Base-by-base conservation (phyloP, 1,140 invertebrate species). In the Drosophila albomicans region DNA sequence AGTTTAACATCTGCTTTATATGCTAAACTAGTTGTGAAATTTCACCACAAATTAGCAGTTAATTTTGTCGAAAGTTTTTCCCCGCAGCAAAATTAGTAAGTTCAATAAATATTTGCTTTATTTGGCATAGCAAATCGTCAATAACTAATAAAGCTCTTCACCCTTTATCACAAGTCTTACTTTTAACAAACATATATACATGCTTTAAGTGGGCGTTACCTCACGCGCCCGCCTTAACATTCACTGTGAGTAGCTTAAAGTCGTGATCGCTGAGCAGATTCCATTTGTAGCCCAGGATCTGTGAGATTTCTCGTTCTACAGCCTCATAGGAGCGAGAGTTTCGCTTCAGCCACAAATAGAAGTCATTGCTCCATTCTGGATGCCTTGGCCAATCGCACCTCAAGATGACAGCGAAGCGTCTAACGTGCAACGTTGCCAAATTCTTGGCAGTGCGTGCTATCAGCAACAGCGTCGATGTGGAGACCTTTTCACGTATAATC, bases 401-500 rank as follows among this genome's bases (percentile, higher is more conserved):
- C 58, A 96, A 93, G 41, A 97, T 94, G 4, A 96, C 94, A 1
- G 95, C 96, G 89, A 97, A 97, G 46, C 95, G 93, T 48, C 97
- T 92, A 1, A 98, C 95, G 63, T 95, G 94, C 1, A 98, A 93
- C 38, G 93, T 93, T 35, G 93, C 93, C 20, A 98, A 93, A 71
- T 95, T 95, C 63, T 94, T 94, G 2, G 95, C 95, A 1, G 94
- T 94, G 41, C 94, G 93, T 0, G 95, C 96, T 30, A 97, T 93
- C n/a, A 97, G 93, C 28, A 98, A 91, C 10, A 97, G 93, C 1
- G 96, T 97, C 0, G 95, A 94, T 0, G 97, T 97, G 1, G 97
- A 97, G 57, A 98, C 94, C 85, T 96, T 93, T 82, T 98, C 96
- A 3, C 96, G 94, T 13, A 98, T 94, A 75, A 96, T 93, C 96